These are phyloP conservation scores for Macropis europaea DNA, from an alignment of 2,888 invertebrate species.

Conservation along the genomic window DNA sequence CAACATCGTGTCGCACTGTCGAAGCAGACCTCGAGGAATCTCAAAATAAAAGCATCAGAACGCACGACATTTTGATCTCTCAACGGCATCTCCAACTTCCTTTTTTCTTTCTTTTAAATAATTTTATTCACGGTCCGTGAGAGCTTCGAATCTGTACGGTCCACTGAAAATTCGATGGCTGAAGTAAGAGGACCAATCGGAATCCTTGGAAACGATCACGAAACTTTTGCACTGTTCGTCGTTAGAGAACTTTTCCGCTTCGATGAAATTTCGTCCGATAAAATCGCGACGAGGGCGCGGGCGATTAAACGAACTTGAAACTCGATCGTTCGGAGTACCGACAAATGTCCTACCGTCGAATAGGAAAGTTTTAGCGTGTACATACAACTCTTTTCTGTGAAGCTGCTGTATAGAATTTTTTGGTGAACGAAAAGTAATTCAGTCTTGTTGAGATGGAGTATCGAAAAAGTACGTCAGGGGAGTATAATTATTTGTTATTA, in stretches of 20 bases:
- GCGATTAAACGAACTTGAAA: constrained; percentile 31
- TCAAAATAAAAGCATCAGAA: constrained; percentile 26
- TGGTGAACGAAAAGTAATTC: not conserved
- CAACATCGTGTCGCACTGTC: constrained; percentile 20
- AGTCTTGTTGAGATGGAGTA: not conserved
- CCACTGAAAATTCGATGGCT: not conserved
- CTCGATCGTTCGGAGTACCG: not conserved
- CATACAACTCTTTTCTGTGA: not conserved
- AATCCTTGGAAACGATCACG: constrained; percentile 22
- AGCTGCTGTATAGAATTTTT: not conserved
- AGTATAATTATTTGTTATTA: too few species aligned
- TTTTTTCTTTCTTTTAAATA: not conserved
- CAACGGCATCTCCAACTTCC: not conserved
- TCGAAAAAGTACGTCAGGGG: too few species aligned
- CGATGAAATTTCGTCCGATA: constrained; percentile 20
- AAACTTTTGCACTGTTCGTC: too few species aligned
- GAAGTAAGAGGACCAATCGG: constrained; percentile 4
- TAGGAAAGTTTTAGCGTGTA: constrained; percentile 3
- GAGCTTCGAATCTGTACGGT: not conserved
- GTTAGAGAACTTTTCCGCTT: constrained; percentile 6
- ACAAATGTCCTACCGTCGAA: not conserved
- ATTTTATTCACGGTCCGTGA: not conserved
- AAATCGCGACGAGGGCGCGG: constrained; percentile 36
- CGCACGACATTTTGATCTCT: constrained; percentile 1
- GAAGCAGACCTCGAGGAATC: constrained; percentile 8